A percentile compares a stretch with the other conserved stretches of the same genome.
phyloP scores from a whole-genome alignment of 92 coral and sea anemone genomes.

The Phymanthus crucifer region DNA sequence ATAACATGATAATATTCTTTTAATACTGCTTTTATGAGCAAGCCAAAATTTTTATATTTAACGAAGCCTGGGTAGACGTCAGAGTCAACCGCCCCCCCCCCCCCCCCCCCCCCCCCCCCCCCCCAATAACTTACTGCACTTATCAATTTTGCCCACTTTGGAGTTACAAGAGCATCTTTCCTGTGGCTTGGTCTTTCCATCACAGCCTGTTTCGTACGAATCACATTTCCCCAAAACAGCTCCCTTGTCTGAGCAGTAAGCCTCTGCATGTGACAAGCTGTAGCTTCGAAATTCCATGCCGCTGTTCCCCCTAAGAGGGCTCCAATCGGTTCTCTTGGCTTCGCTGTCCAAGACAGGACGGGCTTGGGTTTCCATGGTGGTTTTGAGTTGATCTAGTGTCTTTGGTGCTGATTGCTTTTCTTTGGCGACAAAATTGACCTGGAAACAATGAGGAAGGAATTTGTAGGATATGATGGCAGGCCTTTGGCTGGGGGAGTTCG shows the following conservation, averaged over 20 bases:
- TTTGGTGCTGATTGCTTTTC: slow-evolving; percentile 50
- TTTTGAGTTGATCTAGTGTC: slow-evolving; percentile 36
- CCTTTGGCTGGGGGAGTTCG: neutral
- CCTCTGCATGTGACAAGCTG: slow-evolving; percentile 68
- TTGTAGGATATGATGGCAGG: neutral
- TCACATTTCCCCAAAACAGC: slow-evolving; percentile 87
- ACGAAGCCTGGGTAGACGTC: neutral
- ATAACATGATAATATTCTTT: too few species aligned
- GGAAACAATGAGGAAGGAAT: neutral
- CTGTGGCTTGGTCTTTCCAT: slow-evolving; percentile 53
- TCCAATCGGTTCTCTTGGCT: slow-evolving; percentile 44
- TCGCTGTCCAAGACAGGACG: slow-evolving; percentile 56
- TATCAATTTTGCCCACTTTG: slow-evolving; percentile 68
- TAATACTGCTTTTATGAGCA: too few species aligned
- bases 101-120: too few species aligned
- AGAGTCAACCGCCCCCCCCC: too few species aligned
- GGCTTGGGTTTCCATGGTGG: slow-evolving; percentile 51
- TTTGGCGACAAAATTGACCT: slow-evolving; percentile 69
- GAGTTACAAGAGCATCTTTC: slow-evolving; percentile 70
- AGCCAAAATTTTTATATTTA: neutral
- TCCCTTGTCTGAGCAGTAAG: slow-evolving; percentile 84
- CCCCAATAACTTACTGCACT: slow-evolving; percentile 79
- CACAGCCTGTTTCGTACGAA: slow-evolving; percentile 65
- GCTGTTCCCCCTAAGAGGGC: slow-evolving; percentile 41
- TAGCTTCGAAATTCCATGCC: slow-evolving; percentile 66